phyloP scores from a whole-genome alignment of 2,888 invertebrate genomes.

The Eristalis pertinax region DNA sequence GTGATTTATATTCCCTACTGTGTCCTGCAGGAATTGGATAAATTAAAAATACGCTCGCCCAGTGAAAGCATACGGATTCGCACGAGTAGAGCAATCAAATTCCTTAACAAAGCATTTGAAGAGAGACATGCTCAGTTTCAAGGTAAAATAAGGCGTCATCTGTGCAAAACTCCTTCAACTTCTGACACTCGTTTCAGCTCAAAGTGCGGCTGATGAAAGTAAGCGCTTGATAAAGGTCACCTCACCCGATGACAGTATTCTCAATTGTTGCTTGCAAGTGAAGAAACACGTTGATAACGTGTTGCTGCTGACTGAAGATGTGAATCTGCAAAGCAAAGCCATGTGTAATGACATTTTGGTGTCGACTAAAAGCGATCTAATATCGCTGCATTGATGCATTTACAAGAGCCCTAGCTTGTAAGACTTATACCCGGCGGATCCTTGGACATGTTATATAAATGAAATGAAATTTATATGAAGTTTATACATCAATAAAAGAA shows the following conservation, averaged over 20 bases:
- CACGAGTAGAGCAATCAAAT: slow-evolving; percentile 77
- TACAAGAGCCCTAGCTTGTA: neutral
- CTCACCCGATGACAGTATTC: slow-evolving; percentile 82
- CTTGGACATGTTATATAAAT: neutral
- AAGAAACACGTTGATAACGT: slow-evolving; percentile 79
- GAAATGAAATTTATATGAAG: too few species aligned
- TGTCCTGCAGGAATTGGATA: slow-evolving; percentile 83
- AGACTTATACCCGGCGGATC: neutral
- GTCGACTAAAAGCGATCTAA: slow-evolving; percentile 76
- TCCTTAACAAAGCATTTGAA: slow-evolving; percentile 76
- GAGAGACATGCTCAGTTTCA: slow-evolving; percentile 72
- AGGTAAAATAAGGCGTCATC: slow-evolving; percentile 69
- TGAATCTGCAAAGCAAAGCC: slow-evolving; percentile 83
- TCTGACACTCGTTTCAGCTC: slow-evolving; percentile 78
- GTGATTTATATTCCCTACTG: slow-evolving; percentile 82
- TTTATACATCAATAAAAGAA: neutral
- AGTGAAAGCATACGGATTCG: slow-evolving; percentile 69
- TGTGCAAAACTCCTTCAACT: neutral
- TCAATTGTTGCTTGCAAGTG: slow-evolving; percentile 82
- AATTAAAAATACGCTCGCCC: slow-evolving; percentile 78
- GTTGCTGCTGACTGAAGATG: slow-evolving; percentile 82
- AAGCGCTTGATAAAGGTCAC: slow-evolving; percentile 79
- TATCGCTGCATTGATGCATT: slow-evolving; percentile 69
- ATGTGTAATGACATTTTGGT: slow-evolving; percentile 80
- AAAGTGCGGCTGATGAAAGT: slow-evolving; percentile 81